Percentiles rank a stretch among this genome's conserved stretches.
Evolutionary conservation across 2,113 vertebrate genomes (phyloP).

Genomic region (Carollia perspicillata): DNA sequence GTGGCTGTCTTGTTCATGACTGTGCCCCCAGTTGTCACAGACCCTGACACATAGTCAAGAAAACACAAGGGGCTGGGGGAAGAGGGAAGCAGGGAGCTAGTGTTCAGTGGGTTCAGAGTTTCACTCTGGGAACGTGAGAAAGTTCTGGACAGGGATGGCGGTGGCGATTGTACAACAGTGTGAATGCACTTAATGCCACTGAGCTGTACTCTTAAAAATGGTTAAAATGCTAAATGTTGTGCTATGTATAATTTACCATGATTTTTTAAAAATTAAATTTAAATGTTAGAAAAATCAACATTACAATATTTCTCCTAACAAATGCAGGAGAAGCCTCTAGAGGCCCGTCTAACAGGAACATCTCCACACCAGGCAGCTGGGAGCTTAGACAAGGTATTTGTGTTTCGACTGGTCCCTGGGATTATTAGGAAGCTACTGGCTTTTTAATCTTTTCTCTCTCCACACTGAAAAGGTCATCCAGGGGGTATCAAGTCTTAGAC

Average conservation of each 20-base stretch:
- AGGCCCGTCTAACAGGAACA: constrained; percentile 4
- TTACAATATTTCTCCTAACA: not conserved
- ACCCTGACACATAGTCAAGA: not conserved
- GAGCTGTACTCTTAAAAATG: not conserved
- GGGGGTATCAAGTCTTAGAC: constrained; percentile 49
- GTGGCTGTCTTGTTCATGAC: not conserved
- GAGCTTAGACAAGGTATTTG: constrained; percentile 70
- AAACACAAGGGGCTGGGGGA: not conserved
- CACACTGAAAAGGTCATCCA: constrained; percentile 61
- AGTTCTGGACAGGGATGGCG: not conserved
- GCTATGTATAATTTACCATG: not conserved
- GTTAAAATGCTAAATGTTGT: not conserved
- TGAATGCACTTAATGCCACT: not conserved
- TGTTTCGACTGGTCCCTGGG: constrained; percentile 79
- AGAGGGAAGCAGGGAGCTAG: not conserved
- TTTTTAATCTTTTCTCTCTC: constrained; percentile 83
- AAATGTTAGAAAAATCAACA: not conserved
- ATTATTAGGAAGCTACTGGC: constrained; percentile 77
- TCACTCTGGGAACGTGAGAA: not conserved
- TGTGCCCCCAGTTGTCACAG: not conserved
- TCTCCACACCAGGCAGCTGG: constrained; percentile 62
- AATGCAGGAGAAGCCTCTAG: not conserved
- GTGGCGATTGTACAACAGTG: no score
- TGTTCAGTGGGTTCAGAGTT: not conserved
- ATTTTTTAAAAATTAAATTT: not conserved